These are phyloP conservation scores for Scaptomyza caliginosa DNA, from an alignment of 2,888 invertebrate species.

Conservation along the genomic window DNA sequence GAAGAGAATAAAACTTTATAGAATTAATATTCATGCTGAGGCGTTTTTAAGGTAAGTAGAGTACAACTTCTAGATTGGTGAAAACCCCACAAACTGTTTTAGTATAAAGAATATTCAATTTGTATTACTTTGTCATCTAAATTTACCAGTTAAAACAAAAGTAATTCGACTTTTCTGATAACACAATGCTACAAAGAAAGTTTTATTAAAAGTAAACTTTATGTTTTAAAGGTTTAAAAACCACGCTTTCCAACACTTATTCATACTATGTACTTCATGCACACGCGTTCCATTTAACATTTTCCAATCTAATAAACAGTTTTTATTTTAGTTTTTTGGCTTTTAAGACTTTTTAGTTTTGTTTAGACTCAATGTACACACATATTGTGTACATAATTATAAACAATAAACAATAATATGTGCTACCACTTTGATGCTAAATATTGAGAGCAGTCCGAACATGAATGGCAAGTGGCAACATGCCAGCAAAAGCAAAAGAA, in stretches of 20 bases:
- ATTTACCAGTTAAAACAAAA: background rate
- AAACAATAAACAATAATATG: slow-evolving; percentile 26
- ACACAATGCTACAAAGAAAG: no score
- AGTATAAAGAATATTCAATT: no score
- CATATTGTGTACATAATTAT: background rate
- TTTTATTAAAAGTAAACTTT: no score
- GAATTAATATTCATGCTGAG: no score
- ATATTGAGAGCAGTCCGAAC: slow-evolving; percentile 44
- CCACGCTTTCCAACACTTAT: background rate
- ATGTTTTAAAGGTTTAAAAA: no score
- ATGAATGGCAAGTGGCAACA: slow-evolving; percentile 66
- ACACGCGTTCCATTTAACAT: background rate
- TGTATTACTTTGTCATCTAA: no score
- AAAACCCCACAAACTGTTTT: no score
- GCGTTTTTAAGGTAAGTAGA: no score
- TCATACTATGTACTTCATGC: background rate
- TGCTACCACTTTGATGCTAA: slow-evolving; percentile 3
- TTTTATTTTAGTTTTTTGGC: background rate
- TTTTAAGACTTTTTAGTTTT: slow-evolving; percentile 1
- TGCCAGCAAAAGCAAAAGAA: slow-evolving; percentile 55
- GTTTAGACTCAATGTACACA: background rate
- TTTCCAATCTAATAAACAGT: background rate
- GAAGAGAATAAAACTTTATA: no score
- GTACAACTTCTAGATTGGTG: no score
- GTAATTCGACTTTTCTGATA: no score